These are phyloP conservation scores for Chrysomela aeneicollis DNA, from an alignment of 2,888 invertebrate genomes.

Conservation along the genomic window DNA sequence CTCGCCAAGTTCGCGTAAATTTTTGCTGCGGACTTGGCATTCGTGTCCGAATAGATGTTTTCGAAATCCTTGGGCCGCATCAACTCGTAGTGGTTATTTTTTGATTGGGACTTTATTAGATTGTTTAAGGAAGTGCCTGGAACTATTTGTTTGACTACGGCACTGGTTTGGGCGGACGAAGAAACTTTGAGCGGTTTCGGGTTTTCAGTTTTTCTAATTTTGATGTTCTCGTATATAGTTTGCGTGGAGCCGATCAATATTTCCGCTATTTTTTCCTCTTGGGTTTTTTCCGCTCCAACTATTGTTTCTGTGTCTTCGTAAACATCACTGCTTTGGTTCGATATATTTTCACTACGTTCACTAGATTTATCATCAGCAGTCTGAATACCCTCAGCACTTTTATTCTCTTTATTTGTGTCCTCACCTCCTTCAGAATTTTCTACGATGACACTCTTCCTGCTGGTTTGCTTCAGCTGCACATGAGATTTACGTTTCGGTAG, in stretches of 20 bases:
- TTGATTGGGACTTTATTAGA: constrained; percentile 40
- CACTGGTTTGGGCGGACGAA: constrained; percentile 67
- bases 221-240: constrained; percentile 62
- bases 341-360: not conserved
- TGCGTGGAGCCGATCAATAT: constrained; percentile 58
- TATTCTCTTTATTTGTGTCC: constrained; percentile 41
- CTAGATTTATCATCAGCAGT: constrained; percentile 20
- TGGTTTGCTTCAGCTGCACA: constrained; percentile 50
- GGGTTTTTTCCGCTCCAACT: constrained; percentile 35
- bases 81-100: constrained; percentile 60
- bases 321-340: not conserved
- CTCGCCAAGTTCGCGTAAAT: constrained; percentile 63
- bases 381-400: constrained; percentile 38
- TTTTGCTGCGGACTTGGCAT: constrained; percentile 50
- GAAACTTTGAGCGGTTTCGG: constrained; percentile 65
- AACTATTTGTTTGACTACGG: constrained; percentile 60
- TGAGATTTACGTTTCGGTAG: constrained; percentile 67
- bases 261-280: constrained; percentile 55
- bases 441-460: constrained; percentile 54
- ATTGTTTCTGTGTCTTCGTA: constrained; percentile 31
- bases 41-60: constrained; percentile 61
- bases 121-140: constrained; percentile 40
- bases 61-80: constrained; percentile 67
- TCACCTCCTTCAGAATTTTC: constrained; percentile 52
- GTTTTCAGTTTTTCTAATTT: constrained; percentile 56